These are phyloP conservation scores for Rhimphoctona megacephalus DNA, from an alignment of 2,888 invertebrate genomes.

Conservation along the genomic window DNA sequence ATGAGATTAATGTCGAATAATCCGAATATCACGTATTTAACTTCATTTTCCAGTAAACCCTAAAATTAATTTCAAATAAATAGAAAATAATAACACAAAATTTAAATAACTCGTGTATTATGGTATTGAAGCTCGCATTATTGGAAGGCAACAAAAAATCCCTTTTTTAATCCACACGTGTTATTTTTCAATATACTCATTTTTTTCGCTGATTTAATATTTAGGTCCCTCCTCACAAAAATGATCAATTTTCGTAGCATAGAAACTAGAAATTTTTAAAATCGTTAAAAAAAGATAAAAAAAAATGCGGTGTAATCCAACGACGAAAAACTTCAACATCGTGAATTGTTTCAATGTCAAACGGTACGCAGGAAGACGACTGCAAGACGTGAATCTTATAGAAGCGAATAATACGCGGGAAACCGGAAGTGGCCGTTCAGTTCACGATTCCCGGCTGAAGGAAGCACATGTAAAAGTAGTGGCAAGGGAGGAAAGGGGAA, in stretches of 20 bases:
- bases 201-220: too few relatives aligned
- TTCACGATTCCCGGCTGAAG: slow-evolving; percentile 51
- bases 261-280: too few relatives aligned
- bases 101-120: too few relatives aligned
- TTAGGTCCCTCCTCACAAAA: too few relatives aligned
- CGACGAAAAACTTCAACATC: not conserved
- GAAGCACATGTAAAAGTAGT: slow-evolving; percentile 40
- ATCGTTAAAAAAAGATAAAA: not conserved
- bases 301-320: not conserved
- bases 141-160: too few relatives aligned
- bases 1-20: too few relatives aligned
- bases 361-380: not conserved
- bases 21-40: not conserved
- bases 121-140: too few relatives aligned
- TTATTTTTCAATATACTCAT: too few relatives aligned
- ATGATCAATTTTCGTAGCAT: too few relatives aligned
- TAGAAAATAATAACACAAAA: too few relatives aligned
- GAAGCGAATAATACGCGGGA: slow-evolving; percentile 43
- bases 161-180: too few relatives aligned
- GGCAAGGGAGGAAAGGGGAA: not conserved
- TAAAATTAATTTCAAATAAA: too few relatives aligned
- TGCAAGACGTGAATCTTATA: not conserved
- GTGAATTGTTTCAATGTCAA: not conserved
- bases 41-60: not conserved
- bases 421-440: slow-evolving; percentile 65